These are phyloP conservation scores for Blennius ocellaris DNA, from an alignment of 2,113 vertebrate species.

Conservation along the genomic window DNA sequence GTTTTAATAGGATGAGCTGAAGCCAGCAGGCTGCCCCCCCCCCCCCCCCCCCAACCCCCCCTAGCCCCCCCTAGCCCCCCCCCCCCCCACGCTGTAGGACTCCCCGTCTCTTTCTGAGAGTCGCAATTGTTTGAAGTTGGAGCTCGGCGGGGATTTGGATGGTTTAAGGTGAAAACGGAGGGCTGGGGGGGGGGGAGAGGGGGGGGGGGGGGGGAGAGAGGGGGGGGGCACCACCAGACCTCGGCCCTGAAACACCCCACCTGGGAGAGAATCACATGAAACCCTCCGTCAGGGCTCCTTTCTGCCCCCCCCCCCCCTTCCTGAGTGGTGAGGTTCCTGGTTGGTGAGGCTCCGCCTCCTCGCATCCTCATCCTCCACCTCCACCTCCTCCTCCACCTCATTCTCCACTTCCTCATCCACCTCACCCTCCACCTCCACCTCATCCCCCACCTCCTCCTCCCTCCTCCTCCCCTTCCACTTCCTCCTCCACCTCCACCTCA, in stretches of 20 bases:
- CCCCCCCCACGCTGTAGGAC: slow-evolving; percentile 46
- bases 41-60: too few species aligned
- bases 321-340: too few species aligned
- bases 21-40: too few species aligned
- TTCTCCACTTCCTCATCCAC: too few species aligned
- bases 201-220: slow-evolving; percentile 24
- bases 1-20: slow-evolving; percentile 78
- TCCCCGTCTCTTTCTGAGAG: slow-evolving; percentile 39
- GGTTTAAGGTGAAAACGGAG: slow-evolving; percentile 72
- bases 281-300: slow-evolving; percentile 35
- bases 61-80: too few species aligned
- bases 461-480: too few species aligned
- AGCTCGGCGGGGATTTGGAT: slow-evolving; percentile 60
- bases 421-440: too few species aligned
- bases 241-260: slow-evolving; percentile 40
- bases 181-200: slow-evolving; percentile 53
- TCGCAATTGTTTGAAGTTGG: slow-evolving; percentile 65
- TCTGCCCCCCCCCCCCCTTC: slow-evolving; percentile 24
- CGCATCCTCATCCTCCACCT: too few species aligned
- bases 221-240: slow-evolving; percentile 11
- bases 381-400: too few species aligned
- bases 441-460: too few species aligned
- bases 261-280: slow-evolving; percentile 40
- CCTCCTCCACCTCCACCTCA: too few species aligned
- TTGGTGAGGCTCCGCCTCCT: too few species aligned